Base-by-base conservation (phyloP, 2,113 vertebrate genomes). In the Leptobrachium ailaonicum region DNA sequence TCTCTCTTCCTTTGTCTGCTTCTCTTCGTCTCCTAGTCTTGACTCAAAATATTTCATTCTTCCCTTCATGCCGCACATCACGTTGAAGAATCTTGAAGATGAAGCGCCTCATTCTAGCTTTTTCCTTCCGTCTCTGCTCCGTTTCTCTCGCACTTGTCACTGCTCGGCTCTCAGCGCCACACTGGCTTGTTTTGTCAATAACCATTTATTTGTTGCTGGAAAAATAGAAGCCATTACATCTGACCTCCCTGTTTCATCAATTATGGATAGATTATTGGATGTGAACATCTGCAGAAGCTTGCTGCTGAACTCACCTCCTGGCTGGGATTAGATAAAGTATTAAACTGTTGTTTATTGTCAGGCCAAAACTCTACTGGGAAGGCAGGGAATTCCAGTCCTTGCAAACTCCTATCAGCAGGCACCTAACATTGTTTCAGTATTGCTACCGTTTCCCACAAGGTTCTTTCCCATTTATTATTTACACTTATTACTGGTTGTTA, bases 201-300 rank as follows among this genome's bases (percentile, higher is more conserved):
- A 96, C 93, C 96, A 96, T 98, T 98, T 98, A 98, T 98, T 97
- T 97, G 95, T 96, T 95, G 95, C 94, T 88, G 93, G 95, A 95
- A 95, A 94, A 92, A 92, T 88, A 93, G 93, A 94, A 96, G 92
- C 94, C 95, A 93, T 97, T 98, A 98, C 96, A 98, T 97, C 94
- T 98, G 96, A 99, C 97, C 98, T 98, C 95, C 94, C 95, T 98
- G 98, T 99, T 99, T 97, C 98, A 98, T 98, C 97, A 98, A 98
- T 99, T 98, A 99, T 99, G 97, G 95, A 98, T 98, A 98, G 95
- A 96, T 98, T 96, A 98, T 96, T 96, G 97, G 96, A 98, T 95
- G 95, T 94, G 96, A 98, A 97, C 96, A 98, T 98, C 96, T 98
- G 96, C 95, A 97, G 93, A 92, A 95, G 94, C 94, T 94, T 90